Base-by-base conservation (phyloP, 2,113 vertebrate species). In the Mastomys coucha region DNA sequence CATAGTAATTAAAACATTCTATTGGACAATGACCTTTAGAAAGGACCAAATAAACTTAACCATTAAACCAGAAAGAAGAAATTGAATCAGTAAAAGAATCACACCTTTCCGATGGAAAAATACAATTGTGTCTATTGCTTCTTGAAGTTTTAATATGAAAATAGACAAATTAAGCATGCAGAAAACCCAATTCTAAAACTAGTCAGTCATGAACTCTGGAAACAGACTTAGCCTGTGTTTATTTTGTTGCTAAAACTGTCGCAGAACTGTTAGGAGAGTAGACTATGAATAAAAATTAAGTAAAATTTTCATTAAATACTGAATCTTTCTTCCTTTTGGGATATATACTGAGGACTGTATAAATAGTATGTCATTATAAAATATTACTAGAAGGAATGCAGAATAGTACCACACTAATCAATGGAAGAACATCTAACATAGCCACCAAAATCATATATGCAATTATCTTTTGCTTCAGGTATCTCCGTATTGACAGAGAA, bases 241-340 rank as follows among this genome's bases (percentile, higher is more conserved):
- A 60, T 76, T 75, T 53, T 95, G 26, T 42, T 82, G 17, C 31
- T 60, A 3, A 63, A 42, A 63, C 13, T 87, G 56, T 75, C 85
- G 84, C 36, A 89, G 93, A 94, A 92, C 63, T 88, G 26, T 88
- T 60, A 84, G 17, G 20, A 92, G 33, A 91, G n/a, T 45, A 28
- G 49, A 19, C 16, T 63, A 53, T 22, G 33, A 84, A 88, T n/a
- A 88, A 96, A 89, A 81, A 51, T 56, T 60, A 45, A 67, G 36
- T 19, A 70, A 89, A 63, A 33, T 77, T 60, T 12, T 92, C 24
- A 69, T 39, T 92, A 78, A 80, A 87, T 10, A 28, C 2, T 73
- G 20, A 82, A 33, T 5, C 7, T 63, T 84, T 86, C 31, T 86
- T 53, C 45, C 6, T 58, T 78, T 51, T 36, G 53, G 39, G 39